Base-by-base conservation (phyloP, 2,888 invertebrate species). In the Erebia palarica region DNA sequence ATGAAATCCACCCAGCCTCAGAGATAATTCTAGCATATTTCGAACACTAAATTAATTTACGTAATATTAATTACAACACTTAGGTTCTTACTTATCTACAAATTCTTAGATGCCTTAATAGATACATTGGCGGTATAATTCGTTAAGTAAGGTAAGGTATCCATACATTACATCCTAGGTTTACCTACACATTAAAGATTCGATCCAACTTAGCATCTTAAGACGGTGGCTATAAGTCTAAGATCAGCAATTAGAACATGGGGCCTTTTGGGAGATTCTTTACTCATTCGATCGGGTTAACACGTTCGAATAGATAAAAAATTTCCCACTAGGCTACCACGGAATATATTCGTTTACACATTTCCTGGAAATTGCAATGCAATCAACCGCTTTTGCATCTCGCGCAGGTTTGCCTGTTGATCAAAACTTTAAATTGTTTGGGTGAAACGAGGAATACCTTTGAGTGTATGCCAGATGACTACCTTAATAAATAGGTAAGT, bases 1-100 rank as follows among this genome's bases (percentile, higher is more conserved):
- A 53, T 72, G 70, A 80, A 88, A 88, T 80, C 88, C 89, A 86
- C 87, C 89, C 92, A 92, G 92, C 91, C 91, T 81, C 78, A 68
- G 84, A 86, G 88, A 87, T 84, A 81, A 84, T 72, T 81, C 83
- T 82, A 83, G 84, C 86, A 70, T 73, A 60, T 68, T 66, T 68
- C 65, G 13, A 49, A 49, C 13, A 18, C 21, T 14, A 18, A 49
- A 14, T 8, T 21, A 49, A 49, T 49, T 21, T 16, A 8, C 13
- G 21, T 11, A 47, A 16, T 61, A 61, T 21, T 49, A 63, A 64
- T 69, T 67, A 65, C 63, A 72, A 75, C 27, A 27, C 27, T 27
- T 27, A 27, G 1, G 1, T 21, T 2, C 21, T 21, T 73, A 76
- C 75, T 80, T 77, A 77, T 73, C 68, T 75, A 75, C 10, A 65